Percentiles rank a stretch among this genome's conserved stretches.
Conservation (phyloP, 2,113 vertebrate species). For the Tinamus guttatus region DNA sequence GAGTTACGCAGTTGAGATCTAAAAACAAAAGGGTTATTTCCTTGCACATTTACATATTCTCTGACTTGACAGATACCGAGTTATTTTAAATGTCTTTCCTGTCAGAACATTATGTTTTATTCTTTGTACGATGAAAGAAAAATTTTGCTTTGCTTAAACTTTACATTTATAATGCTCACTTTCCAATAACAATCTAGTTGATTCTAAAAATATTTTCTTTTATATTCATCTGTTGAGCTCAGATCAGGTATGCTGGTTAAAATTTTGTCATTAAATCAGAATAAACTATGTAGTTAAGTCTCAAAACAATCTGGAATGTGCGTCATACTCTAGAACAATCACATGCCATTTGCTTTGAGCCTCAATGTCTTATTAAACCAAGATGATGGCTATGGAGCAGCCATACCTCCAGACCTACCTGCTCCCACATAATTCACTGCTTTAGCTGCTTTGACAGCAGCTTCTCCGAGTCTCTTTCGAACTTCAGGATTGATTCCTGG, state of each 20-base stretch:
- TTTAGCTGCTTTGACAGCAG: conserved; percentile 93
- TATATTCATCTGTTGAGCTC: neutral
- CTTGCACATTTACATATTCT: neutral
- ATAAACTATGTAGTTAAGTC: neutral
- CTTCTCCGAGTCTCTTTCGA: conserved; percentile 91
- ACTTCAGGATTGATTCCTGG: conserved; percentile 92
- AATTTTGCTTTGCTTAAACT: neutral
- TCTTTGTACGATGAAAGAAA: neutral
- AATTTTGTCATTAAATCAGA: neutral
- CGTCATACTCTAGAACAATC: neutral
- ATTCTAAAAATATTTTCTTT: neutral
- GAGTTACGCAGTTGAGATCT: neutral
- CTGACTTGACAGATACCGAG: neutral
- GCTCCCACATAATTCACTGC: conserved; percentile 96
- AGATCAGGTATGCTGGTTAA: neutral
- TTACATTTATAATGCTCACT: neutral
- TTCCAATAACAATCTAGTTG: neutral
- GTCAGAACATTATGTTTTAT: neutral
- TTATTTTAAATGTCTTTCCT: neutral
- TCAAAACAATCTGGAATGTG: neutral
- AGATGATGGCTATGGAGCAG: neutral
- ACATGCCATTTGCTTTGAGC: neutral
- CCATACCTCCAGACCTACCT: conserved; percentile 77
- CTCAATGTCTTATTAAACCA: neutral
- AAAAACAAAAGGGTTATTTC: neutral